A percentile compares a stretch with the other conserved stretches of the same genome.
Evolutionary conservation across 2,113 vertebrate genomes (phyloP).

Genomic region (Gavia stellata): DNA sequence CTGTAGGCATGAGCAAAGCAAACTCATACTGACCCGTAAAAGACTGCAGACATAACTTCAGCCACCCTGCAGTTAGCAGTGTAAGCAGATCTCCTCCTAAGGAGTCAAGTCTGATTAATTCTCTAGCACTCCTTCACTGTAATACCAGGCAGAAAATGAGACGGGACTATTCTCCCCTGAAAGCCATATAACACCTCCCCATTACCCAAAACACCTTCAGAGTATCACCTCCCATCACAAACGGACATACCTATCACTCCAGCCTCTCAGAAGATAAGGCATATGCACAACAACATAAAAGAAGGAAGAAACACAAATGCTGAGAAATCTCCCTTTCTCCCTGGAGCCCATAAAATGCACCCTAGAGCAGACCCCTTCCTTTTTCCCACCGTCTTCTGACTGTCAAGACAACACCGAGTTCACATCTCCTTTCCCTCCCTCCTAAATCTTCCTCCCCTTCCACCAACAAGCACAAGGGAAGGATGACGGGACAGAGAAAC

Average conservation of each 20-base stretch:
- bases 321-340: background rate
- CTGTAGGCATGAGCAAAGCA: background rate
- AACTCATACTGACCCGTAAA: background rate
- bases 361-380: background rate
- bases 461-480: background rate
- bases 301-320: background rate
- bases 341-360: background rate
- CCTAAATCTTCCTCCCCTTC: background rate
- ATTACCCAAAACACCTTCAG: background rate
- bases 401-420: background rate
- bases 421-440: background rate
- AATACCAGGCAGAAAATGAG: background rate
- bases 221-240: background rate
- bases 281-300: background rate
- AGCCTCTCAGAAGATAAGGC: background rate
- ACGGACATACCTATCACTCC: background rate
- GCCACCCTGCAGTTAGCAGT: background rate
- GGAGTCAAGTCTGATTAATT: background rate
- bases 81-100: background rate
- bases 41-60: background rate
- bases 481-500: rapidly evolving
- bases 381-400: background rate
- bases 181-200: background rate
- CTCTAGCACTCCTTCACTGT: background rate
- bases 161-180: background rate